Conservation (phyloP, 2,888 invertebrate species). For the Sylvicola cinctus region DNA sequence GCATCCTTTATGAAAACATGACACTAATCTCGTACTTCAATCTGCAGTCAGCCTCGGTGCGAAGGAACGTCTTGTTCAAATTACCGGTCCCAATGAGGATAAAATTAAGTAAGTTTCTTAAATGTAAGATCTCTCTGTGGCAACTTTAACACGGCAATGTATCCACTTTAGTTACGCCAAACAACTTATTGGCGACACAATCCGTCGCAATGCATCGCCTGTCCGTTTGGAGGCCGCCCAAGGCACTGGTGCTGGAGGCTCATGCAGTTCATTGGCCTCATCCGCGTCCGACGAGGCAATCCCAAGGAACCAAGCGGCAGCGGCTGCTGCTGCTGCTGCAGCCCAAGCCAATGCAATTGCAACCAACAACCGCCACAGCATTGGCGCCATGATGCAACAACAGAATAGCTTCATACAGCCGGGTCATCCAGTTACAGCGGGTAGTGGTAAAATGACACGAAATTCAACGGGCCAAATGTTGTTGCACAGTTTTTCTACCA, state of each 20-base stretch:
- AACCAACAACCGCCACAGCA: slow-evolving; percentile 13
- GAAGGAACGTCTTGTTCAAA: slow-evolving; percentile 86
- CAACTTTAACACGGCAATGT: slow-evolving; percentile 3
- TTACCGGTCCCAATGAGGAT: slow-evolving; percentile 84
- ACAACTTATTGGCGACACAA: slow-evolving; percentile 85
- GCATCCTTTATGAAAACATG: too few relatives aligned
- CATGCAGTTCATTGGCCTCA: slow-evolving; percentile 61
- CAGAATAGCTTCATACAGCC: slow-evolving; percentile 11
- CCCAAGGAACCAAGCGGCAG: too few relatives aligned
- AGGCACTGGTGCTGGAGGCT: slow-evolving; percentile 42
- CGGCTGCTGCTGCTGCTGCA: slow-evolving; percentile 11
- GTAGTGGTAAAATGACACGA: background rate
- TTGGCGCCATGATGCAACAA: slow-evolving; percentile 9
- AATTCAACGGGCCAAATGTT: slow-evolving; percentile 17
- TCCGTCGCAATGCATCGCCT: slow-evolving; percentile 84
- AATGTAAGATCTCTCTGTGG: background rate
- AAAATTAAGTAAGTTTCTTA: slow-evolving; percentile 58
- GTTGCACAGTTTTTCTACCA: slow-evolving; percentile 62
- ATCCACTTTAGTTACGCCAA: slow-evolving; percentile 54
- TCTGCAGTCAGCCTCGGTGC: slow-evolving; percentile 85
- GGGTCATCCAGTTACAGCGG: slow-evolving; percentile 5
- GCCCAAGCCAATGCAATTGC: slow-evolving; percentile 15
- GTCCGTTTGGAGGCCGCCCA: slow-evolving; percentile 45
- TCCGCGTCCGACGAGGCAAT: slow-evolving; percentile 40
- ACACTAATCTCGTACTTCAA: too few relatives aligned